Evolutionary conservation across 1,140 invertebrate genomes (phyloP), one percentile per base, ranked within the genome.

Genomic region (Maniola jurtina): DNA sequence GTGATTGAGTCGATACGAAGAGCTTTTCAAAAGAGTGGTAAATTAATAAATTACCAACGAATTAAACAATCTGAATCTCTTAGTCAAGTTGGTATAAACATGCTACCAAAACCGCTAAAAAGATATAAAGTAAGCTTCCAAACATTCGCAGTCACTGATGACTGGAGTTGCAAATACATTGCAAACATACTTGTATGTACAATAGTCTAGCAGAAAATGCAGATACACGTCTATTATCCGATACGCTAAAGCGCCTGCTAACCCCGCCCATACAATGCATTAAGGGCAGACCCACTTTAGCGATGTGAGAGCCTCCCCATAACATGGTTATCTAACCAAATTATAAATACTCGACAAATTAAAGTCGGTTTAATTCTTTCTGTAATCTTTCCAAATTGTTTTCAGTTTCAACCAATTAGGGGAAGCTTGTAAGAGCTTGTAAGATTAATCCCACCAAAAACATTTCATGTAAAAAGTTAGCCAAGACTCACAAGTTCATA

Each of bases 201-300:
- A 52, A 42, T 35, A 61, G 59, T 34, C n/a, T 34, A 35, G 40
- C 45, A 47, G 40, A 33, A 61, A 61, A 50, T 52, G 48, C 48
- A 64, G 50, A 57, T 64, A 47, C 79, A 76, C 36, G 72, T 81
- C 84, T 82, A 86, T 83, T 82, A 74, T 79, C 75, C 69, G 72
- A 77, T 69, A 77, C 71, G 77, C 71, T 68, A 73, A 72, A 52
- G 6, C 48, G 48, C 48, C 48, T 25, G 14, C 10, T 52, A 36
- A 58, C 56, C 36, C 56, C 56, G 56, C 35, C 35, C 56, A 52
- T 40, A 58, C 56, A 58, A 58, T 25, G 38, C 56, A 58, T 58
- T 58, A 58, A 40, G 56, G 35, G 38, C 33, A 58, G 13, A 58
- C n/a, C 35, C 56, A 58, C 56, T 58, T 58, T 36, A 40, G 56